Base-by-base conservation (phyloP, 1,140 invertebrate species). In the Macrobrachium rosenbergii region DNA sequence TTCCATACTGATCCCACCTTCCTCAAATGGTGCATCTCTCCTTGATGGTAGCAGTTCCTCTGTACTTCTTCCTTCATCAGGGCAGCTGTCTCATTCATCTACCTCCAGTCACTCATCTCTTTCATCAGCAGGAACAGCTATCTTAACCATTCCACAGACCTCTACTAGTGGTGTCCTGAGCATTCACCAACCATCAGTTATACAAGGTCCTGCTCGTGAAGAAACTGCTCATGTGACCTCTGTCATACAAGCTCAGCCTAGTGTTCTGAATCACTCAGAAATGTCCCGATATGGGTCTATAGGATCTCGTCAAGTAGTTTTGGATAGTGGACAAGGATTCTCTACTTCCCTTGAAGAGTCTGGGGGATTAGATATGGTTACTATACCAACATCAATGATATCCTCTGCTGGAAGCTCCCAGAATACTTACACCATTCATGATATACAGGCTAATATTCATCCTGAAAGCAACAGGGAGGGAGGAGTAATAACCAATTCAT, bases 141-240 rank as follows among this genome's bases (percentile, higher is more conserved):
- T 80, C 19, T 69, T 87, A 17, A 75, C 78, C 10, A 75, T 87
- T 28, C 84, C 84, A 43, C 78, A 87, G 17, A 81, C 84, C 21
- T 64, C 84, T 52, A 37, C 23, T 23, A 59, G 37, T 28, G 81
- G 37, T 63, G 79, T 87, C 19, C 23, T 87, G 16, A 87, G 78
- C 28, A 77, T 86, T 75, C 83, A 86, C 58, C 83, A 86, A 43
- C 83, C 83, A 78, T 87, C 84, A 11, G 84, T 87, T 37, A 87
- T 87, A 45, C 84, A 87, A n/a, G 84, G 84, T 75, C 84, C 84
- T 43, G 72, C 77, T 5, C 64, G 84, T 28, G 84, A 87, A 6
- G 84, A 87, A 11, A 37, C 77, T 17, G 78, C 78, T 23, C 80
- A 82, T 87, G 84, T 81, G 23, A 87, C 84, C 69, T 87, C 84